A percentile compares a stretch with the other conserved stretches of the same genome.
phyloP scores from a whole-genome alignment of 2,113 vertebrate species.

The Mormyrus lacerda region DNA sequence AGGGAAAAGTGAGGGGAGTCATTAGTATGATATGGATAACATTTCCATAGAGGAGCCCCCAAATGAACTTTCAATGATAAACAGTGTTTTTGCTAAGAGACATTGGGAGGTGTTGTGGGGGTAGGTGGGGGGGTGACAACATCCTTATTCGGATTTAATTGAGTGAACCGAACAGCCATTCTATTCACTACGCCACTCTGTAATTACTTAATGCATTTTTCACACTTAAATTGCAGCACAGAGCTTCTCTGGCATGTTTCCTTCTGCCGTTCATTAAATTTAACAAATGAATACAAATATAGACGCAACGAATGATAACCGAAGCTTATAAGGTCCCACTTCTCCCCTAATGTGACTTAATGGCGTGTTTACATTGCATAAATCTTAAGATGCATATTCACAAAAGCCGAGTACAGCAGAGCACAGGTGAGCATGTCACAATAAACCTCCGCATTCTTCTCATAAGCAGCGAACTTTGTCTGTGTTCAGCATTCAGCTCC shows the following conservation, averaged over 20 bases:
- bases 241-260: slow-evolving; percentile 29
- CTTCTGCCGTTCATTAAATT: slow-evolving; percentile 35
- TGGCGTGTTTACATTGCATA: neutral
- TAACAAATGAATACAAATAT: slow-evolving; percentile 31
- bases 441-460: neutral
- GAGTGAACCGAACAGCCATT: slow-evolving; percentile 40
- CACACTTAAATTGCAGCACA: slow-evolving; percentile 37
- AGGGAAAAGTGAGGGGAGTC: slow-evolving; percentile 51
- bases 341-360: slow-evolving; percentile 6
- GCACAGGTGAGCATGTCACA: neutral
- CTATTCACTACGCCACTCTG: slow-evolving; percentile 40
- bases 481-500: slow-evolving; percentile 15
- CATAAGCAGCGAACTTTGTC: neutral
- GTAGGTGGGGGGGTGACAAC: slow-evolving; percentile 31
- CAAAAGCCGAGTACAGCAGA: neutral
- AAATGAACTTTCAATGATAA: slow-evolving; percentile 54
- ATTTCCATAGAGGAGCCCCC: slow-evolving; percentile 50
- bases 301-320: slow-evolving; percentile 21
- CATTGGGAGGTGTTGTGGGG: slow-evolving; percentile 10
- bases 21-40: slow-evolving; percentile 58
- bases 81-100: slow-evolving; percentile 41
- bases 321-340: neutral
- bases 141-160: slow-evolving; percentile 44
- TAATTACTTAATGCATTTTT: slow-evolving; percentile 45
- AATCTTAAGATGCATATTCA: neutral